These are phyloP conservation scores for Lydus trimaculatus DNA, from an alignment of 2,888 invertebrate species.

Conservation along the genomic window DNA sequence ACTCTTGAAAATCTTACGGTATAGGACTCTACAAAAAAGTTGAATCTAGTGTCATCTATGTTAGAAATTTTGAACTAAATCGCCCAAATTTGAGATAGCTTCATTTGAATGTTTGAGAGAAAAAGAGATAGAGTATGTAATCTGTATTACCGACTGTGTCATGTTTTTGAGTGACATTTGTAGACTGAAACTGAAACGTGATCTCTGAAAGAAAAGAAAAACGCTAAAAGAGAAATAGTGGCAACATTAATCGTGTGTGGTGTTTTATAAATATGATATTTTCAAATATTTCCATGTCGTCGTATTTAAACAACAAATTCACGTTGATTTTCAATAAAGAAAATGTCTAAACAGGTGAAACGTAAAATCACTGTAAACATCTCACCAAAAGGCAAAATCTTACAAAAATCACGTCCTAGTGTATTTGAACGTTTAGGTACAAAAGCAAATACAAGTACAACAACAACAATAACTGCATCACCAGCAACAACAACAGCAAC, in stretches of 20 bases:
- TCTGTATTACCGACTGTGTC: neutral
- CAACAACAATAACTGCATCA: conserved; percentile 17
- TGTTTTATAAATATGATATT: conserved; percentile 39
- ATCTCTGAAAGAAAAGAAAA: neutral
- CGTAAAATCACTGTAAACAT: conserved; percentile 80
- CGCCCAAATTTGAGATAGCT: neutral
- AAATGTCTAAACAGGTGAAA: conserved; percentile 75
- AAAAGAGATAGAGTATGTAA: neutral
- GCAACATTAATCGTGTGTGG: neutral
- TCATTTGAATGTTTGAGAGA: neutral
- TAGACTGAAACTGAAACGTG: neutral
- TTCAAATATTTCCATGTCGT: conserved; percentile 29
- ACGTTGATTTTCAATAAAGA: conserved; percentile 45
- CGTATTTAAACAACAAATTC: conserved; percentile 18
- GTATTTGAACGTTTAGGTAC: conserved; percentile 85
- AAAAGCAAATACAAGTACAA: conserved; percentile 63
- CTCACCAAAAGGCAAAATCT: conserved; percentile 63
- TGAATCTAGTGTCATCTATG: neutral
- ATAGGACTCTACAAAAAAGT: too few relatives aligned
- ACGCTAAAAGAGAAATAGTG: neutral
- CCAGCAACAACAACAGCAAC: conserved; percentile 15
- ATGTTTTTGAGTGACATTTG: neutral
- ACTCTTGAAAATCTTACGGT: too few relatives aligned
- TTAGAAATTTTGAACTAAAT: neutral
- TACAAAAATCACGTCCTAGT: conserved; percentile 73